Base-by-base conservation (phyloP, 2,888 invertebrate genomes). In the Heliconius cydno region DNA sequence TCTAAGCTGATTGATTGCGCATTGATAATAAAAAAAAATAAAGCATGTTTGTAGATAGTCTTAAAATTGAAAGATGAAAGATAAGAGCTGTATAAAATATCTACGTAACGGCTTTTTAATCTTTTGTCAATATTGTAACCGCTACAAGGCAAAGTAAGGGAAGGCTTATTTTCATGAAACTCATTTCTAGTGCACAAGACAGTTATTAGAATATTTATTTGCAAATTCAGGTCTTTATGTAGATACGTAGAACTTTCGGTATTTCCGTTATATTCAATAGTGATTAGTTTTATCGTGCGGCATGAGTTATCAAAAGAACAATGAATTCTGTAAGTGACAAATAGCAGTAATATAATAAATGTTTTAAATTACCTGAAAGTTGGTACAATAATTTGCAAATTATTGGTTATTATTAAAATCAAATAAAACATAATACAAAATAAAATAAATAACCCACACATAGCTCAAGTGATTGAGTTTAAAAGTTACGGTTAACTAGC, bases 291-390 rank as follows among this genome's bases (percentile, higher is more conserved):
- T 13, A 46, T 41, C 65, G 25, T 52, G 60, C 46, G 71, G 15
- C 81, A 88, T 89, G 90, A 82, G 87, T 78, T 82, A 77, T 70
- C 84, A 84, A 82, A 94, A 91, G 85, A 88, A 90, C 84, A 94
- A 94, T 85, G 89, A 93, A 78, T 95, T 95, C 84, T 95, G 94
- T 95, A 86, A 94, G 94, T 94, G 86, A 46, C 10, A 68, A 22
- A 7, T 52, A 65, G 13, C 65, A 19, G 6, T 13, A 28, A 28
- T 65, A 28, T 28, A 65, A 28, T 3, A 28, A 15, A 28, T 28
- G 15, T 7, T 65, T 65, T 15, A 28, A 65, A 7, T 65, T 15
- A 28, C 15, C 28, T 28, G 25, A 65, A 65, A 15, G 2, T 15
- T 28, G n/a, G 6, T 65, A 65, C 12, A 13, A 25, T 63, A 25